These are phyloP conservation scores for Hirudo medicinalis DNA, from an alignment of 1,140 invertebrate genomes.

Conservation along the genomic window DNA sequence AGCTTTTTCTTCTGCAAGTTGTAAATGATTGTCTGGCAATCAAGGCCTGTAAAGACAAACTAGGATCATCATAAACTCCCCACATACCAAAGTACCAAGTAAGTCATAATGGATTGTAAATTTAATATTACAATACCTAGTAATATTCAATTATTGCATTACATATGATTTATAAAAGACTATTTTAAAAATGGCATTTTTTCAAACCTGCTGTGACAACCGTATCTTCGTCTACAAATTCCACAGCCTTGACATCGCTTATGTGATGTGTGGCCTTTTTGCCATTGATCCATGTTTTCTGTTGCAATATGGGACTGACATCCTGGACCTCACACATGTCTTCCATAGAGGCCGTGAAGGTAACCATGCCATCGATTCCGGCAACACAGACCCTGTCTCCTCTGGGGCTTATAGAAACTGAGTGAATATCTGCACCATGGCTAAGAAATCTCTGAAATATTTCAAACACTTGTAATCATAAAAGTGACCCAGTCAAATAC, in stretches of 20 bases:
- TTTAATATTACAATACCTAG: too few species aligned
- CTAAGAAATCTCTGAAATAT: neutral
- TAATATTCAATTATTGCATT: too few species aligned
- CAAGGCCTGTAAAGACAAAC: neutral
- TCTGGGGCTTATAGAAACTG: neutral
- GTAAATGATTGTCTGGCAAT: neutral
- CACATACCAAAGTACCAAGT: too few species aligned
- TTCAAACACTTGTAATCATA: too few species aligned
- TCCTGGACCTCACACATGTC: too few species aligned
- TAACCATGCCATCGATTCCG: neutral
- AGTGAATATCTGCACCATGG: conserved; percentile 2
- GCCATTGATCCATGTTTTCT: neutral
- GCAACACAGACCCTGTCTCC: neutral
- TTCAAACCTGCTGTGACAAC: neutral
- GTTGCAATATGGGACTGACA: too few species aligned
- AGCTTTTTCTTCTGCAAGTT: neutral
- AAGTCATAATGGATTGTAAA: too few species aligned
- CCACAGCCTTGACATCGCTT: neutral
- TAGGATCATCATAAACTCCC: too few species aligned
- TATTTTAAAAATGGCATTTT: too few species aligned
- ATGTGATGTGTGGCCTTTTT: neutral
- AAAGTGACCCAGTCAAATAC: too few species aligned
- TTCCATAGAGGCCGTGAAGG: too few species aligned
- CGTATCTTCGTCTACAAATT: neutral
- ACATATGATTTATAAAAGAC: too few species aligned